Evolutionary conservation across 2,888 invertebrate species (phyloP).

Genomic region (Tachina fera): DNA sequence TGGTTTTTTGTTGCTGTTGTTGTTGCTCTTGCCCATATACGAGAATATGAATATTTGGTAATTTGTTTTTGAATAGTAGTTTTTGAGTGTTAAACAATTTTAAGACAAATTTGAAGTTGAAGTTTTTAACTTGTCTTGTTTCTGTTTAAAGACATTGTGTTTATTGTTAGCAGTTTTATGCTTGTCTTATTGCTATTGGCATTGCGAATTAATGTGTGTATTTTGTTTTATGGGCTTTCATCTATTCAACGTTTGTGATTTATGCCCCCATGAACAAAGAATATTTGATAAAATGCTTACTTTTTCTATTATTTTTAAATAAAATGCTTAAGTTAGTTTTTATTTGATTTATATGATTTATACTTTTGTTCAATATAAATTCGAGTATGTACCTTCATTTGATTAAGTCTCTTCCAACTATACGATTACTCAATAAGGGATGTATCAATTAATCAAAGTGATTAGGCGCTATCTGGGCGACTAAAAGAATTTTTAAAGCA

Average conservation of each 20-base stretch:
- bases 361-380: not conserved
- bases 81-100: conserved; percentile 41
- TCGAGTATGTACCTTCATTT: not conserved
- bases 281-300: conserved; percentile 19
- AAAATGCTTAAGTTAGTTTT: conserved; percentile 5
- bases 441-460: conserved; percentile 61
- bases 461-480: conserved; percentile 57
- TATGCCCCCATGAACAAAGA: conserved; percentile 3
- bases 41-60: not conserved
- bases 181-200: conserved; percentile 26
- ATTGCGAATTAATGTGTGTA: conserved; percentile 1
- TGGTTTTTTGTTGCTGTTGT: not conserved
- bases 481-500: conserved; percentile 14
- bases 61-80: conserved; percentile 22
- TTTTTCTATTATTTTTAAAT: not conserved
- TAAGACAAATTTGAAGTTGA: conserved; percentile 41
- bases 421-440: not conserved
- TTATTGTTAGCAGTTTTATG: conserved; percentile 4
- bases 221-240: not conserved
- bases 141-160: not conserved
- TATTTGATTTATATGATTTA: conserved; percentile 39
- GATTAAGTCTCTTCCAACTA: not conserved
- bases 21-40: not conserved
- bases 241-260: conserved; percentile 15
- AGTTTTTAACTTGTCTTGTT: conserved; percentile 14